Base-by-base conservation (phyloP, 2,888 invertebrate species). In the Polylopha cassiicola region DNA sequence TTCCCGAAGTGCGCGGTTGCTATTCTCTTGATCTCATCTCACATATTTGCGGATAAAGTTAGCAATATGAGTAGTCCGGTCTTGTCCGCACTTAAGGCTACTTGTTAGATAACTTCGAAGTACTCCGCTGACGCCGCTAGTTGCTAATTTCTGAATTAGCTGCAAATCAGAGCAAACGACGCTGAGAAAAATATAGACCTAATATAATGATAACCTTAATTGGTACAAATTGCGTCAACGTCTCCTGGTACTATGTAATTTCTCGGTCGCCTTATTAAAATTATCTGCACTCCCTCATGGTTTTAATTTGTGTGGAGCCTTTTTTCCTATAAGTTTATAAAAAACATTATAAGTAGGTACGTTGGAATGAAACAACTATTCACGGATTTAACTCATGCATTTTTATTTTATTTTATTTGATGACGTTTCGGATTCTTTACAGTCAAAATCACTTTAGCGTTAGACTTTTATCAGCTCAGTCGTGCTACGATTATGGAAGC, bases 41-140 rank as follows among this genome's bases (percentile, higher is more conserved):
- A 30, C 34, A 41, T 41, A 41, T 41, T 41, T 34, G 39, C 34
- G 16, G 34, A 29, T 30, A 21, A 36, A 41, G 34, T 41, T 41
- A 34, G 41, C 36, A 30, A 41, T 36, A 36, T 41, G 41, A 41
- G 41, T 29, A 29, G 34, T 36, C 34, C 36, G 34, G 26, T 36
- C 29, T 36, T 33, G 23, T 15, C 34, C 11, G 34, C 41, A 41
- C 41, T 41, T 36, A 36, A 20, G 27, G 41, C 29, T 30, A 36
- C 34, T 41, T 41, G 36, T 36, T 34, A 29, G 29, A 24, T 26
- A 34, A 41, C 17, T 16, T 26, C 10, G 36, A 26, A 41, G 41
- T 26, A 24, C 30, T 36, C 21, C 23, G 11, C 23, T 29, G 39
- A 14, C 20, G 34, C 23, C 33, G 23, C 30, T 29, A 34, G 23